A percentile compares a stretch with the other conserved stretches of the same genome.
Conservation (phyloP, 2,113 vertebrate species). For the Camelus dromedarius region DNA sequence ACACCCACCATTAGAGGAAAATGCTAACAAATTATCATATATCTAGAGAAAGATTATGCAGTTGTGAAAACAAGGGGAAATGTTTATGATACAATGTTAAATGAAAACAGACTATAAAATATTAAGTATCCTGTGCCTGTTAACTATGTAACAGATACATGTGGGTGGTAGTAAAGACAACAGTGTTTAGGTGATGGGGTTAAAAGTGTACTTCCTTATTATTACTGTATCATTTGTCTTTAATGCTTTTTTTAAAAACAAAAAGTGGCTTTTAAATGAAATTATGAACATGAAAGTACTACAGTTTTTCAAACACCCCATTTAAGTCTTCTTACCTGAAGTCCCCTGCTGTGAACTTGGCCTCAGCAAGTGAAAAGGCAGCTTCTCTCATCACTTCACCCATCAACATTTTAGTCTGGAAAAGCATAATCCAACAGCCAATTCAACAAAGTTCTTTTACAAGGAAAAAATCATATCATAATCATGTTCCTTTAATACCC, state of each 20-base stretch:
- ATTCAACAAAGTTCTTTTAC: neutral
- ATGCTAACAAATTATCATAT: neutral
- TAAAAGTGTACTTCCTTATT: neutral
- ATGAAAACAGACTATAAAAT: neutral
- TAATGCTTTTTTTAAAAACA: neutral
- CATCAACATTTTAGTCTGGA: slow-evolving; percentile 98
- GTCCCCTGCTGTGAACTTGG: slow-evolving; percentile 98
- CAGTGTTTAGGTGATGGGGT: neutral
- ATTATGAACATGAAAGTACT: slow-evolving; percentile 26
- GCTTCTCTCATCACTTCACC: slow-evolving; percentile 99
- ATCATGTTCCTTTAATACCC: neutral
- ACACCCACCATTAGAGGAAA: slow-evolving; percentile 20
- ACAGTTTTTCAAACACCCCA: neutral
- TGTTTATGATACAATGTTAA: neutral
- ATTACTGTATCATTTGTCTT: neutral
- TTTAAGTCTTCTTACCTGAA: slow-evolving; percentile 92
- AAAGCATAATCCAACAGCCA: slow-evolving; percentile 47
- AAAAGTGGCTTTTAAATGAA: slow-evolving; percentile 36
- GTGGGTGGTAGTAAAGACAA: neutral
- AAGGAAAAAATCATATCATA: neutral
- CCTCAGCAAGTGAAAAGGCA: slow-evolving; percentile 98
- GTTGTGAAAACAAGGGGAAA: neutral
- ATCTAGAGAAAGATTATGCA: neutral
- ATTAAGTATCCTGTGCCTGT: neutral
- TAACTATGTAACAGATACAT: neutral